Evolutionary conservation across 2,888 invertebrate genomes (phyloP), one percentile per base, ranked within the genome.

Genomic region (Harpalus rufipes): DNA sequence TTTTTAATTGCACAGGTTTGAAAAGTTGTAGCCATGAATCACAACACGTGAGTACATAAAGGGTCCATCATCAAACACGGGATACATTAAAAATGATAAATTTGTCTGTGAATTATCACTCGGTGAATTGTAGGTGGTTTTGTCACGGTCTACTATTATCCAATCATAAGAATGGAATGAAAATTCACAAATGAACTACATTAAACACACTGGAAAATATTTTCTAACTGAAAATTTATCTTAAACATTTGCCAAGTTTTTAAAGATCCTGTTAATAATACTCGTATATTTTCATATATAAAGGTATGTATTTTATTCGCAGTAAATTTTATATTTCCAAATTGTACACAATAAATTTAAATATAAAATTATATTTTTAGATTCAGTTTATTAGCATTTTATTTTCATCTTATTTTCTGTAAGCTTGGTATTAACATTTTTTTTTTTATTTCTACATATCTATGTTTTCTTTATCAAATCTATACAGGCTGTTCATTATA

Each of bases 61-160:
- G 78, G 32, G 58, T 58, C 44, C 44, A 51, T 51, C 44, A 51
- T 51, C 44, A 51, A 51, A 51, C 44, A 51, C 44, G 6, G 44
- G 56, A 21, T 78, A 56, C 56, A 68, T 56, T 78, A 78, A 78
- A 78, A 78, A 78, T 78, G 78, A 78, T 78, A 78, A 78, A 78
- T 78, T 78, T 78, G 56, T 78, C n/a, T 78, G 25, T 78, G 58
- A 78, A 58, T 74, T 16, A 32, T n/a, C 10, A 32, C 21, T 12
- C 21, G 74, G 78, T 21, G 56, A 51, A 51, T 51, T 51, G 44
- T 51, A 51, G 44, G 44, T 51, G 44, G 44, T 51, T 51, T 51
- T 51, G 44, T 51, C 44, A 51, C 44, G 44, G 44, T 51, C 44
- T 12, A 51, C 44, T 12, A 51, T 51, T 12, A 51, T 51, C 12